Evolutionary conservation across 2,797 vertebrate genomes (phyloP).

Genomic region (Dromococcyx pavoninus): DNA sequence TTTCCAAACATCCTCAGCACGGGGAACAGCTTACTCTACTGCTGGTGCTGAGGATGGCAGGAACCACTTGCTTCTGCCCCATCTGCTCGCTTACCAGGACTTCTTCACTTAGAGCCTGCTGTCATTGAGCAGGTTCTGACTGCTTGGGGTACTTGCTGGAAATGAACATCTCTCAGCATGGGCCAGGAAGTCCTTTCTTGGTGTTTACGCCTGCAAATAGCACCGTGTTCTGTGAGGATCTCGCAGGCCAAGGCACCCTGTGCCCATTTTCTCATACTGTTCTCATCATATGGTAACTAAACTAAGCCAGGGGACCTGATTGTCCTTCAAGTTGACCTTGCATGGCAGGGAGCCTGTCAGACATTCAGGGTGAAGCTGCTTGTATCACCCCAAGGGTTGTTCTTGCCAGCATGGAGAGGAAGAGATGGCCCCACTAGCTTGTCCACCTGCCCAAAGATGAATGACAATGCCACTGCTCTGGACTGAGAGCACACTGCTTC

Average conservation of each 20-base stretch:
- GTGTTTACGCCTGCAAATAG: not conserved
- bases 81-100: rapidly evolving
- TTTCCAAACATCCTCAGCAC: not conserved
- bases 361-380: not conserved
- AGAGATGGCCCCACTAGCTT: not conserved
- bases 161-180: not conserved
- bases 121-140: not conserved
- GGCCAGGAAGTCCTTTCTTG: not conserved
- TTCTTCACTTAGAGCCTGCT: not conserved
- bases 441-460: not conserved
- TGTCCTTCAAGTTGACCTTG: not conserved
- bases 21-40: not conserved
- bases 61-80: not conserved
- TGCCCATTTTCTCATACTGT: not conserved
- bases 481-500: not conserved
- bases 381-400: not conserved
- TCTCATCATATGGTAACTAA: not conserved
- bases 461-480: not conserved
- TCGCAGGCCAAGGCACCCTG: not conserved
- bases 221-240: not conserved
- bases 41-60: not conserved
- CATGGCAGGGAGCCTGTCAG: not conserved
- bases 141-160: not conserved
- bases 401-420: not conserved
- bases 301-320: not conserved